phyloP scores from a whole-genome alignment of 2,113 vertebrate species.

The Urocolius indicus region DNA sequence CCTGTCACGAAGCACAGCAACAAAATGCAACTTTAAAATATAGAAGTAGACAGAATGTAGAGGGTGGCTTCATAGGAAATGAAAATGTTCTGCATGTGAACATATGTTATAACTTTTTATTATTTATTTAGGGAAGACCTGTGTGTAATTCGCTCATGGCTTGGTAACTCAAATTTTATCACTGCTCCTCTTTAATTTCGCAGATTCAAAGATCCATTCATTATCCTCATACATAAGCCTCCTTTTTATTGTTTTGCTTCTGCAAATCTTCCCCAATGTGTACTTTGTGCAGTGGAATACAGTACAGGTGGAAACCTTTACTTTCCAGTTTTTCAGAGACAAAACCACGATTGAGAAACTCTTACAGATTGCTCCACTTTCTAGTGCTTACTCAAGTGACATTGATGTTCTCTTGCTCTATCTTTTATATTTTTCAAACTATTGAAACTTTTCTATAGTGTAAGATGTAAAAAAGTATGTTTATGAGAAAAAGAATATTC shows the following conservation, averaged over 20 bases:
- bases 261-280: background rate
- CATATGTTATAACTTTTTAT: background rate
- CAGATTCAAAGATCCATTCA: background rate
- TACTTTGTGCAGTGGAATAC: background rate
- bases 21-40: slow-evolving; percentile 42
- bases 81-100: background rate
- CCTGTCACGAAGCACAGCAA: slow-evolving; percentile 53
- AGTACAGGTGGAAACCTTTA: background rate
- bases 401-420: background rate
- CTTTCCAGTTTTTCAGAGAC: background rate
- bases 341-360: background rate
- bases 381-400: background rate
- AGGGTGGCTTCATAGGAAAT: background rate
- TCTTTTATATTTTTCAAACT: background rate
- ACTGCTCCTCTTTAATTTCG: background rate
- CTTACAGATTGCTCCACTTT: background rate
- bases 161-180: background rate
- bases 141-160: background rate
- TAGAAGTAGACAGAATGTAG: slow-evolving; percentile 5
- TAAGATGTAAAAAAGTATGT: background rate
- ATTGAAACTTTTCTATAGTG: background rate
- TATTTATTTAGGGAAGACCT: background rate
- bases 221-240: background rate
- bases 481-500: background rate
- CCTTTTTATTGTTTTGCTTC: background rate